A percentile compares a stretch with the other conserved stretches of the same genome.
phyloP scores from a whole-genome alignment of 1,140 invertebrate genomes.

The Drosophila pallidifrons region DNA sequence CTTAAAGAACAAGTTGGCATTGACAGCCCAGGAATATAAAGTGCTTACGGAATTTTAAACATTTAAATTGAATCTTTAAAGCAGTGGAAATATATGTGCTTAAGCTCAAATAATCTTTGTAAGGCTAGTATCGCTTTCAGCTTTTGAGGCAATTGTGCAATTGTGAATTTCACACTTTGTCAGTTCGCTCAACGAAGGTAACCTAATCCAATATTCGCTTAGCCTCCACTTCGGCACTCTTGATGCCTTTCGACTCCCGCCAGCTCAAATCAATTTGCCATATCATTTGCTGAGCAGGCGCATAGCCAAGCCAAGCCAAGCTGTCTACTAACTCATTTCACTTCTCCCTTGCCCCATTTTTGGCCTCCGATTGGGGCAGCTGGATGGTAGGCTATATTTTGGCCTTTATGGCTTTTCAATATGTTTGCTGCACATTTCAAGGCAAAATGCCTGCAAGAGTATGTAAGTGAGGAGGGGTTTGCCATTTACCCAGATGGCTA shows the following conservation, averaged over 20 bases:
- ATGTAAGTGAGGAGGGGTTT: slow-evolving; percentile 4
- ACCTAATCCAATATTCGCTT: slow-evolving; percentile 6
- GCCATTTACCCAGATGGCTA: slow-evolving; percentile 29
- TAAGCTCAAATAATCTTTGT: background rate
- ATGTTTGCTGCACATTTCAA: slow-evolving; percentile 41
- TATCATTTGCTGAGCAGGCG: slow-evolving; percentile 37
- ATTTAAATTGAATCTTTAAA: background rate
- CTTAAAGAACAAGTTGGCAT: too few species aligned
- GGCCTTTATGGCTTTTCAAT: slow-evolving; percentile 45
- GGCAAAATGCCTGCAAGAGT: slow-evolving; percentile 13
- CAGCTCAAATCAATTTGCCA: slow-evolving; percentile 28
- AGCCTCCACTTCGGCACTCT: background rate
- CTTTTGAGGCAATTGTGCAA: slow-evolving; percentile 7
- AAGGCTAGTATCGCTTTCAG: slow-evolving; percentile 10
- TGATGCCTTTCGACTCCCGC: background rate
- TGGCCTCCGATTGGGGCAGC: too few species aligned
- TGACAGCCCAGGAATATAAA: too few species aligned
- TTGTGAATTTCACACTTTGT: slow-evolving; percentile 6
- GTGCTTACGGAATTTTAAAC: too few species aligned
- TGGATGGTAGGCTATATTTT: slow-evolving; percentile 7
- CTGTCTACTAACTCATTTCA: slow-evolving; percentile 13
- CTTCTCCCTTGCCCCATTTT: background rate
- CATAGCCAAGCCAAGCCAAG: slow-evolving; percentile 15
- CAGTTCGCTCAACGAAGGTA: slow-evolving; percentile 3
- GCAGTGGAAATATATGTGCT: background rate